Percentiles rank a stretch among this genome's conserved stretches.
Conservation (phyloP, 2,797 vertebrate species). For the Benthosema pterotum region DNA sequence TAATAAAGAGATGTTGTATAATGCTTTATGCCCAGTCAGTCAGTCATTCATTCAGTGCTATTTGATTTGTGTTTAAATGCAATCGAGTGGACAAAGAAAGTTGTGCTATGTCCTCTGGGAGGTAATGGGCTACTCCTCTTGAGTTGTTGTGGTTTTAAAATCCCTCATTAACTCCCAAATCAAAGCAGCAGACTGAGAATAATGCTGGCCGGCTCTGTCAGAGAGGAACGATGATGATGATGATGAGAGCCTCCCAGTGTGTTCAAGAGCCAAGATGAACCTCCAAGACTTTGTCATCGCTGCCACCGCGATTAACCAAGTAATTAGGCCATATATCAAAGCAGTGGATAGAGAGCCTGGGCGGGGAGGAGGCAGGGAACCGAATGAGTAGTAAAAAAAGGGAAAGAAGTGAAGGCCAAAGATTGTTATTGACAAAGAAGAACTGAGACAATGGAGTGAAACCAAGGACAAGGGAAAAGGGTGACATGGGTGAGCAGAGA, state of each 20-base stretch:
- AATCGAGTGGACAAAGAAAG: too few species aligned
- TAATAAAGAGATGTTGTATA: too few species aligned
- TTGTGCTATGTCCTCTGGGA: too few species aligned
- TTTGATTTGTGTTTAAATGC: too few species aligned
- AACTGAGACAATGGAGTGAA: conserved; percentile 1
- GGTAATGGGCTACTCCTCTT: too few species aligned
- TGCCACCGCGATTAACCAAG: conserved; percentile 53
- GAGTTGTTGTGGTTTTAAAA: too few species aligned
- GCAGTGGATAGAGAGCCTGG: conserved; percentile 47
- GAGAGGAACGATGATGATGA: background rate
- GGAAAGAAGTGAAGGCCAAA: conserved; percentile 19
- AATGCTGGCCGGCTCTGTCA: background rate
- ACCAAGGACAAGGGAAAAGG: background rate
- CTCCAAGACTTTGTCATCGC: conserved; percentile 37
- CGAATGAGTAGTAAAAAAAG: conserved; percentile 18
- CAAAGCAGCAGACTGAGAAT: too few species aligned
- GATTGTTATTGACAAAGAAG: conserved; percentile 13
- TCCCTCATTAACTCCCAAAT: too few species aligned
- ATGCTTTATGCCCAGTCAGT: too few species aligned
- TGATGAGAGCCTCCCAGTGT: conserved; percentile 26
- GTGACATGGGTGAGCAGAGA: conserved; percentile 8
- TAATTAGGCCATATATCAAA: conserved; percentile 70
- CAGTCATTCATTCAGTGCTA: too few species aligned
- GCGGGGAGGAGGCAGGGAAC: conserved; percentile 34
- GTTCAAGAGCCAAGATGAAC: conserved; percentile 19